Evolutionary conservation across 2,888 invertebrate species (phyloP).

Genomic region (Drosophila kokeensis): DNA sequence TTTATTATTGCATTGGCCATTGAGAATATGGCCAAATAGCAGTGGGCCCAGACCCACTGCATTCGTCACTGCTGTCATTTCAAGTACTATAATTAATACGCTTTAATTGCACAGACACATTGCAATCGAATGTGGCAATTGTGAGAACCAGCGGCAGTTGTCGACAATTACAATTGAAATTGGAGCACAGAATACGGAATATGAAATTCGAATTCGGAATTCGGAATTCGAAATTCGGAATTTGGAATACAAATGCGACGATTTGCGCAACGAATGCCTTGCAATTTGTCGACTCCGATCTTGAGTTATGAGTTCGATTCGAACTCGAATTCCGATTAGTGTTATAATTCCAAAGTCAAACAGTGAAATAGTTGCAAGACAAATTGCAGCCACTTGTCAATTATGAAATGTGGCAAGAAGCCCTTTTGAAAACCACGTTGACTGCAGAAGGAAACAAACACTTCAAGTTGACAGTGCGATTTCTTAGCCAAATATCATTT

Average conservation of each 20-base stretch:
- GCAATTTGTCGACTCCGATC: constrained; percentile 57
- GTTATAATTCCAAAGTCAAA: constrained; percentile 9
- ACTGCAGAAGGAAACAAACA: not conserved
- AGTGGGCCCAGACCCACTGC: constrained; percentile 10
- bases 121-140: constrained; percentile 60
- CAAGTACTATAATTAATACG: constrained; percentile 68
- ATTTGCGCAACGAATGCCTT: constrained; percentile 62
- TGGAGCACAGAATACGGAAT: constrained; percentile 34
- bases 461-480: not conserved
- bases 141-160: constrained; percentile 61
- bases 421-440: constrained; percentile 16
- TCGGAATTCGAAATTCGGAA: constrained; percentile 17
- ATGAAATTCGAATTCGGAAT: constrained; percentile 12
- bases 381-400: constrained; percentile 45
- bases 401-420: constrained; percentile 32
- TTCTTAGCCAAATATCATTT: not conserved
- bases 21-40: constrained; percentile 40
- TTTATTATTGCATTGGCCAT: constrained; percentile 22
- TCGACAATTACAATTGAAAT: constrained; percentile 34
- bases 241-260: constrained; percentile 19
- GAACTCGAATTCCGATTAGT: constrained; percentile 9
- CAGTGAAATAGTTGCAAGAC: constrained; percentile 17
- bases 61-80: constrained; percentile 25
- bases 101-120: constrained; percentile 56
- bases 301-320: constrained; percentile 27